Base-by-base conservation (phyloP, 2,888 invertebrate genomes). In the Cryptus armator region DNA sequence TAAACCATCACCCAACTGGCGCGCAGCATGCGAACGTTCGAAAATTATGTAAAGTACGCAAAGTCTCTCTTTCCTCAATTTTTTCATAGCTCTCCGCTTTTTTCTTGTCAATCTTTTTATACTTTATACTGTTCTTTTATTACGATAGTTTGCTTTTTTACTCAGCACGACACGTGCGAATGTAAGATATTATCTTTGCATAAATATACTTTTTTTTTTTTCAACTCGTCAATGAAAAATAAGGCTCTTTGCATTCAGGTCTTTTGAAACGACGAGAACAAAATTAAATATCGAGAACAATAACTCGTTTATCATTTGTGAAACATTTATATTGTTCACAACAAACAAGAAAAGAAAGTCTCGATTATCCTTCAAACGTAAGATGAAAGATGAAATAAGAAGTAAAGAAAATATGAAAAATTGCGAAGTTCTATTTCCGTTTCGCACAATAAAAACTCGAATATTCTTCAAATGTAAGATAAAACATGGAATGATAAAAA, bases 11-110 rank as follows among this genome's bases (percentile, higher is more conserved):
- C 53, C 6, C 19, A 62, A 64, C 79, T 81, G 79, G 87, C 84
- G 81, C 86, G 68, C 85, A 72, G 56, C 85, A 51, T 70, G 78
- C 81, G 86, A 43, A 62, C 78, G 51, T 85, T 84, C n/a, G 19
- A 66, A 76, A 66, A 76, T 76, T 76, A 66, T 76, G 66, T 48
- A 53, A 66, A 76, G 66, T 51, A 66, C n/a, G 37, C 64, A 37
- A 51, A 48, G 24, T 51, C 66, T 66, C 64, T 48, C 46, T 7
- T 24, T 46, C 14, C 6, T 51, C 16, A 29, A 7, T 48, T 9
- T 37, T 51, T 59, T 37, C 62, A 32, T 46, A 46, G 16, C 37
- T 56, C 56, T 24, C 9, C 56, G 12, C 32, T 48, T 75, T 3
- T 48, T 37, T 46, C 43, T 72, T 44, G 29, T 29, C 32, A 24